These are phyloP conservation scores for Euura lappo DNA, from an alignment of 1,140 invertebrate species.

Conservation along the genomic window DNA sequence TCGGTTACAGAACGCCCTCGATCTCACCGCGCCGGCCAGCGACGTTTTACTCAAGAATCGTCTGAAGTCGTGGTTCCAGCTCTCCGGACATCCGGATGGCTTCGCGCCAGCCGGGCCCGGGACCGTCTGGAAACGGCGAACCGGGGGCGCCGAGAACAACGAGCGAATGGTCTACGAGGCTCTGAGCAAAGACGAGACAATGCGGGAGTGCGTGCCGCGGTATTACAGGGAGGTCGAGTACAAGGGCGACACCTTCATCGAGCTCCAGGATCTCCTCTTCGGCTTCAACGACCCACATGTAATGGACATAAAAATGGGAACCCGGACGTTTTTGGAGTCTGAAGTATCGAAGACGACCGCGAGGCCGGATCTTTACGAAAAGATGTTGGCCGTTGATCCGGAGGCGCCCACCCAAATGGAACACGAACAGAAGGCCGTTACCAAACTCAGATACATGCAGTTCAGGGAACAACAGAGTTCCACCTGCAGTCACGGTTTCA, in stretches of 20 bases:
- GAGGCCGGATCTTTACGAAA: conserved; percentile 81
- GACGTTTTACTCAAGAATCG: conserved; percentile 84
- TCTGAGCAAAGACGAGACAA: conserved; percentile 76
- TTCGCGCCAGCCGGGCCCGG: conserved; percentile 92
- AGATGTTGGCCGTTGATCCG: conserved; percentile 94
- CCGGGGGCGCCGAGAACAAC: conserved; percentile 74
- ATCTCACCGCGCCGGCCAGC: conserved; percentile 89
- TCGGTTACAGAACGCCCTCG: conserved; percentile 87
- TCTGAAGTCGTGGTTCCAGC: conserved; percentile 85
- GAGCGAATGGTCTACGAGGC: conserved; percentile 82
- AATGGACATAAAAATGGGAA: conserved; percentile 94
- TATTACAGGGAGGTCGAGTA: conserved; percentile 89
- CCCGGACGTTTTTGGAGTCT: conserved; percentile 90
- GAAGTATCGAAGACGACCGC: conserved; percentile 87
- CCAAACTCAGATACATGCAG: conserved; percentile 94
- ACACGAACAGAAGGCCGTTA: conserved; percentile 78
- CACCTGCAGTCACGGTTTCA: conserved; percentile 89
- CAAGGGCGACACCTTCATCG: conserved; percentile 86
- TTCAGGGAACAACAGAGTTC: conserved; percentile 94
- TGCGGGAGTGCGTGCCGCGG: conserved; percentile 81
- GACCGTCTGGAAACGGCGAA: conserved; percentile 90
- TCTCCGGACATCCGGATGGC: conserved; percentile 91
- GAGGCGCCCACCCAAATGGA: conserved; percentile 85
- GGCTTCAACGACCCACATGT: conserved; percentile 87
- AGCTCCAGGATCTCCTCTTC: conserved; percentile 86